phyloP scores from a whole-genome alignment of 2,113 vertebrate genomes.

The Romanogobio albipinnatus region DNA sequence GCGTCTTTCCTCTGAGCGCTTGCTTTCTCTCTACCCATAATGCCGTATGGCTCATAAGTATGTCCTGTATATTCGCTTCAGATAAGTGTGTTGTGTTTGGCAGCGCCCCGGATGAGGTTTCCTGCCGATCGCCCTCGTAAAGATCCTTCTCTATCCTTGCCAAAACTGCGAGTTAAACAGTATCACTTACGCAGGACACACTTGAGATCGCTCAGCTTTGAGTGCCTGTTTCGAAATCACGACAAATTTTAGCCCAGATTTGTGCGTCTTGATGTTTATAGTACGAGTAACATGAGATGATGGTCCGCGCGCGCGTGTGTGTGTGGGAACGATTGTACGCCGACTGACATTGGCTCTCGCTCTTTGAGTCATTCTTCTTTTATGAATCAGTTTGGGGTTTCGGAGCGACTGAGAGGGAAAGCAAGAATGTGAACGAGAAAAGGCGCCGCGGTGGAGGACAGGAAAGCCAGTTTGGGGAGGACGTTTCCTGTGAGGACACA shows the following conservation, averaged over 20 bases:
- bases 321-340: slow-evolving; percentile 2
- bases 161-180: not conserved
- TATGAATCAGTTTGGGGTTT: slow-evolving; percentile 31
- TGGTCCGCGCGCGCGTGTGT: not conserved
- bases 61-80: slow-evolving; percentile 33
- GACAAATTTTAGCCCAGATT: not conserved
- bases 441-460: slow-evolving; percentile 35
- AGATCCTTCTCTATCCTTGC: not conserved
- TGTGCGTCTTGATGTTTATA: slow-evolving; percentile 14
- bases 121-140: slow-evolving; percentile 19
- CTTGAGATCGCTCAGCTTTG: not conserved
- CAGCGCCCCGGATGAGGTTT: slow-evolving; percentile 7
- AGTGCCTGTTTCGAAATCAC: slow-evolving; percentile 10
- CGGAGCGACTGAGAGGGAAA: slow-evolving; percentile 8
- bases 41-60: not conserved
- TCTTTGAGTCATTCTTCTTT: slow-evolving; percentile 11
- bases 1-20: slow-evolving; percentile 49
- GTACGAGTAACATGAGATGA: not conserved
- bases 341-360: slow-evolving; percentile 11
- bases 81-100: slow-evolving; percentile 35
- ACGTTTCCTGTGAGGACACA: slow-evolving; percentile 53
- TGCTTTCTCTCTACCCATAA: slow-evolving; percentile 34
- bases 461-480: slow-evolving; percentile 53
- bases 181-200: not conserved
- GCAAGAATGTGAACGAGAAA: slow-evolving; percentile 24